These are phyloP conservation scores for Piaya cayana DNA, from an alignment of 2,113 vertebrate species.

Conservation along the genomic window DNA sequence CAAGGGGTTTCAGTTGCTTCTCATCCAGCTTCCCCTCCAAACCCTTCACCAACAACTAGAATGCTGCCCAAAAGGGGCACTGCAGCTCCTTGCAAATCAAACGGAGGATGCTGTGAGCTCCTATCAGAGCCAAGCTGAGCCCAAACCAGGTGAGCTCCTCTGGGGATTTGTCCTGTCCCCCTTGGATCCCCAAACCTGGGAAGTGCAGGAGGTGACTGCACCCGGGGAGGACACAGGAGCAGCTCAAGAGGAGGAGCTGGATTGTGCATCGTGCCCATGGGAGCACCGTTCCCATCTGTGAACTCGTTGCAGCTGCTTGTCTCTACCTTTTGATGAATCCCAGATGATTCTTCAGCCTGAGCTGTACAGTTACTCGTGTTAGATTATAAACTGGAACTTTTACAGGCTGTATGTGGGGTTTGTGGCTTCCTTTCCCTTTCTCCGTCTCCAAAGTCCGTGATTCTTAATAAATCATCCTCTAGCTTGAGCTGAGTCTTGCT, in stretches of 20 bases:
- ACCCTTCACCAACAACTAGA: too few species aligned
- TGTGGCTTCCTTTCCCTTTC: constrained; percentile 45
- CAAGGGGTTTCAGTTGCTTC: too few species aligned
- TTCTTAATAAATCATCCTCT: constrained; percentile 56
- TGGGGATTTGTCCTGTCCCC: rapidly evolving
- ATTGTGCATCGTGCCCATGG: rapidly evolving
- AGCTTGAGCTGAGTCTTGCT: constrained; percentile 25
- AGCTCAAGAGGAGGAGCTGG: neutral
- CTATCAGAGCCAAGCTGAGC: neutral
- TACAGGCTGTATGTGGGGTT: constrained; percentile 47
- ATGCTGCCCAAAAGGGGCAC: neutral
- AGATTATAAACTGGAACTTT: constrained; percentile 42
- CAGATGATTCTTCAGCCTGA: constrained; percentile 26
- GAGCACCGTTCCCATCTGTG: neutral
- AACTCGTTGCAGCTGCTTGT: neutral
- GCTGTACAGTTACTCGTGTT: neutral
- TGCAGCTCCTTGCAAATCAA: neutral
- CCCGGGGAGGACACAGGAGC: neutral
- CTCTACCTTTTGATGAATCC: constrained; percentile 30
- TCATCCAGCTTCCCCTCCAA: too few species aligned
- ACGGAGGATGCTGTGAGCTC: neutral
- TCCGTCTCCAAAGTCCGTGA: neutral
- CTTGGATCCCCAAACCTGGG: neutral
- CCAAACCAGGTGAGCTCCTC: neutral
- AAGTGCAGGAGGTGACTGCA: neutral